Evolutionary conservation across 2,113 vertebrate species (phyloP), one percentile per base, ranked within the genome.

Genomic region (Pedionomus torquatus): DNA sequence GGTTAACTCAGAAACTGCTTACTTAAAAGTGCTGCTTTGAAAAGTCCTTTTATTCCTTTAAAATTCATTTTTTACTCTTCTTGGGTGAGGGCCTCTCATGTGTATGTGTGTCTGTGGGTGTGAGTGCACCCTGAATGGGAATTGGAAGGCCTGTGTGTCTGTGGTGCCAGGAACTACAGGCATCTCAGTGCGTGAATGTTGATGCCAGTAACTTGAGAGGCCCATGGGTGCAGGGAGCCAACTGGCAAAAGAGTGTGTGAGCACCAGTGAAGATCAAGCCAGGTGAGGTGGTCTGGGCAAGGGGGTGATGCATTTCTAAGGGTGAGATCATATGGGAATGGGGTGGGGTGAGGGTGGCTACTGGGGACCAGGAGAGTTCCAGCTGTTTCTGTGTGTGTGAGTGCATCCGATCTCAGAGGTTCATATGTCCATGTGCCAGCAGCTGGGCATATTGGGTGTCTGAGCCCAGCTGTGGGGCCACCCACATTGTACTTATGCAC

Each of bases 161-260:
- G 28, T 51, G 16, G 31, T n/a, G 9, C 26, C 10, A 52, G 10
- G 16, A 63, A 7, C 31, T 71, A 37, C 21, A 55, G 74, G 51
- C 48, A 26, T 0, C 14, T 14, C 13, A 19, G 28, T 4, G 14
- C n/a, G n/a, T n/a, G 16, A 11, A 37, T 46, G 52, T 23, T 0
- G 2, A 10, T 25, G 9, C 5, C 51, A 83, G 37, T 23, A 88
- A 9, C 18, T 48, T 43, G 21, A 24, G 33, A 31, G 19, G 19
- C 39, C 26, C 5, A 44, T 1, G 0, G 31, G 28, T 0, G 0
- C 26, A 44, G 28, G 7, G 26, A 41, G 5, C 5, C 20, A 2
- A 15, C 9, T 39, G 28, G 41, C 10, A 33, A 78, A 74, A 25
- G 6, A 52, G 30, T 3, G 9, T 52, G 35, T 49, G n/a, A 43